Conservation (phyloP, 1,140 invertebrate genomes). For the Ylistrum balloti region DNA sequence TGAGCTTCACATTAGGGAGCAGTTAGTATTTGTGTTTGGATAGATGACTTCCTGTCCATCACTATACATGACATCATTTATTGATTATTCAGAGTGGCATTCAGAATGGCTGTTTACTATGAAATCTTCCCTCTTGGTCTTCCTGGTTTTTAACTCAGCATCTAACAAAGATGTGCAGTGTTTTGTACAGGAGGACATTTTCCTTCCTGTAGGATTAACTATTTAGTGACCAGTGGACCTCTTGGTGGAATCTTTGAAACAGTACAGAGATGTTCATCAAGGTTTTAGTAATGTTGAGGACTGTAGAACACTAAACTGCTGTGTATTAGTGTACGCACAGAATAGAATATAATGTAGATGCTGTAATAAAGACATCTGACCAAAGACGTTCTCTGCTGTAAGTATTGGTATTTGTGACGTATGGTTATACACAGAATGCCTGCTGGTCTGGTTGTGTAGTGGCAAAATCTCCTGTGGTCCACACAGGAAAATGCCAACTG, state of each 20-base stretch:
- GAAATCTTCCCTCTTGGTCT: not conserved
- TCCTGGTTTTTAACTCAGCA: slow-evolving; percentile 6
- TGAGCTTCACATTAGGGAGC: not conserved
- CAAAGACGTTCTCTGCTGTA: not conserved
- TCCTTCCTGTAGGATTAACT: not conserved
- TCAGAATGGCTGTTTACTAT: slow-evolving; percentile 27
- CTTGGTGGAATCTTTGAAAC: not conserved
- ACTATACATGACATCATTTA: slow-evolving; percentile 25
- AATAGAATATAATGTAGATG: no score
- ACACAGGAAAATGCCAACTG: not conserved
- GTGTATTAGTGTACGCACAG: no score
- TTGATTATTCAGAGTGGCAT: slow-evolving; percentile 34
- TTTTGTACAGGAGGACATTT: not conserved
- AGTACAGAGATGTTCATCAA: not conserved
- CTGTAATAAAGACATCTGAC: not conserved
- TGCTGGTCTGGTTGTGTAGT: not conserved
- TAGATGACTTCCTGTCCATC: slow-evolving; percentile 26
- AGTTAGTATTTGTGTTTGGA: slow-evolving; percentile 7
- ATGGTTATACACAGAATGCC: not conserved
- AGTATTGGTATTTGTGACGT: not conserved
- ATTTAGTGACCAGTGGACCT: not conserved
- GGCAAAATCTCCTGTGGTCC: not conserved
- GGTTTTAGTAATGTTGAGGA: no score
- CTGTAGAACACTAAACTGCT: no score
- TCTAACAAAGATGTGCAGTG: not conserved